Percentiles rank a stretch among this genome's conserved stretches.
Evolutionary conservation across 2,888 invertebrate genomes (phyloP).

Genomic region (Ormia ochracea): DNA sequence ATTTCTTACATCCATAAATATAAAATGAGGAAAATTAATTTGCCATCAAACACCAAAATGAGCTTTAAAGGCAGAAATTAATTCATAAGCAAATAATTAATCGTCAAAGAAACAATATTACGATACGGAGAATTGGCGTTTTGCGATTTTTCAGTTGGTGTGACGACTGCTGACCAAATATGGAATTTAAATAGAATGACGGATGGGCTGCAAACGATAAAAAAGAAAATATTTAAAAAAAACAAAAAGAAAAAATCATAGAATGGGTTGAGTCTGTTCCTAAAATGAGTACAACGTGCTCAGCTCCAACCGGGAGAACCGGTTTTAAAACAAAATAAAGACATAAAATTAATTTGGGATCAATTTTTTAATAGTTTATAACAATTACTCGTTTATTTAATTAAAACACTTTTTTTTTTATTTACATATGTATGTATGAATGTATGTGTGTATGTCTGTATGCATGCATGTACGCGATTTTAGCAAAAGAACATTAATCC

Average conservation of each 20-base stretch:
- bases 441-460: neutral
- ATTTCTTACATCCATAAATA: no score
- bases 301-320: constrained; percentile 39
- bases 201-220: constrained; percentile 45
- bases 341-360: constrained; percentile 1
- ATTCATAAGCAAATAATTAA: no score
- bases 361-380: constrained; percentile 23
- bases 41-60: no score
- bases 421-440: neutral
- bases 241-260: constrained; percentile 18
- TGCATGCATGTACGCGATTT: neutral
- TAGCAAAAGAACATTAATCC: no score
- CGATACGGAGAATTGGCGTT: neutral
- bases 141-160: constrained; percentile 16
- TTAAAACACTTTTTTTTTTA: neutral
- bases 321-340: constrained; percentile 31
- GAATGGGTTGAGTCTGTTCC: constrained; percentile 23
- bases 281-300: constrained; percentile 5
- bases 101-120: no score
- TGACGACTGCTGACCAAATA: constrained; percentile 28
- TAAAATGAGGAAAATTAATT: no score
- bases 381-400: constrained; percentile 9
- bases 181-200: constrained; percentile 49
- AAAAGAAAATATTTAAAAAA: neutral
- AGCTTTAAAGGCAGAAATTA: no score